Evolutionary conservation across 1,140 invertebrate genomes (phyloP).

Genomic region (Diorhabda elongata): DNA sequence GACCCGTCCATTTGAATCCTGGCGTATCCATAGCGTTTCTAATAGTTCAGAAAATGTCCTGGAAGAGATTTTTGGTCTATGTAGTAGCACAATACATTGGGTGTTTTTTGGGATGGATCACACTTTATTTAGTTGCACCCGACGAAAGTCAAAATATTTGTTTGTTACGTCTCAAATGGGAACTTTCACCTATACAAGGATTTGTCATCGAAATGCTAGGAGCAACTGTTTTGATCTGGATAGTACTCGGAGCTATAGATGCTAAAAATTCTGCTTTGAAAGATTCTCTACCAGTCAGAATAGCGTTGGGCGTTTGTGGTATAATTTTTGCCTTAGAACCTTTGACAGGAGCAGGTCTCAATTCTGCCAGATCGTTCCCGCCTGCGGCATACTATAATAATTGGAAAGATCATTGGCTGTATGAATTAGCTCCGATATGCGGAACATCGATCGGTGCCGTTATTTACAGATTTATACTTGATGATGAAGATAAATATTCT

Average conservation of each 20-base stretch:
- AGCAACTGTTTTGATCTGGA: not conserved
- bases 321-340: slow-evolving; percentile 12
- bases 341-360: slow-evolving; percentile 8
- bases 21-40: not conserved
- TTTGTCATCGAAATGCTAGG: slow-evolving; percentile 5
- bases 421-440: slow-evolving; percentile 3
- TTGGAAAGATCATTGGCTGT: slow-evolving; percentile 14
- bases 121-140: not conserved
- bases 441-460: not conserved
- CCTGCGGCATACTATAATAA: not conserved
- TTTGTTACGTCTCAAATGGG: not conserved
- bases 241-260: slow-evolving; percentile 4
- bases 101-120: not conserved
- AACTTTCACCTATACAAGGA: not conserved
- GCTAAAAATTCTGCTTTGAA: not conserved
- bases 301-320: not conserved
- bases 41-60: not conserved
- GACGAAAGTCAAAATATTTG: not conserved
- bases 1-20: slow-evolving; percentile 6
- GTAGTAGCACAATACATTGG: slow-evolving; percentile 9
- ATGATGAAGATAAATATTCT: not conserved
- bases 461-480: slow-evolving; percentile 8
- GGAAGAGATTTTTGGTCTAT: slow-evolving; percentile 7
- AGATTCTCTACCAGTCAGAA: slow-evolving; percentile 6
- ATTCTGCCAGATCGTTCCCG: slow-evolving; percentile 7